These are phyloP conservation scores for Venusia cambrica DNA, from an alignment of 2,888 invertebrate species.

Conservation along the genomic window DNA sequence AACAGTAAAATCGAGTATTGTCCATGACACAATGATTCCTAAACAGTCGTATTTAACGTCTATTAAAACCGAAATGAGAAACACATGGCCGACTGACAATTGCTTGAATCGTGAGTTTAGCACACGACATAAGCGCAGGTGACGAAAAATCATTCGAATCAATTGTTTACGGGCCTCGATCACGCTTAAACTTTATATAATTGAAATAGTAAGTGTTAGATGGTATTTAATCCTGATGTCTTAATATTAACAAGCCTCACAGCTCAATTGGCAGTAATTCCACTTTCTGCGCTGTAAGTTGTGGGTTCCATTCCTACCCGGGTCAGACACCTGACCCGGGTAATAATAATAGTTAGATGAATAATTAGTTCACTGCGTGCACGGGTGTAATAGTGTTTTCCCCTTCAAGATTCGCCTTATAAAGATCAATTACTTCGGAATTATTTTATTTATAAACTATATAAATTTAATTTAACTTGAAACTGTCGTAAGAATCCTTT, in stretches of 20 bases:
- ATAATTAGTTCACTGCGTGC: no score
- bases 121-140: conserved; percentile 43
- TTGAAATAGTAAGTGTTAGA: conserved; percentile 33
- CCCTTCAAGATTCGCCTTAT: no score
- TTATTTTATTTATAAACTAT: no score
- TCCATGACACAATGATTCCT: conserved; percentile 21
- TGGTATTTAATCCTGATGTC: conserved; percentile 28
- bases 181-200: conserved; percentile 35
- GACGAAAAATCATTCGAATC: conserved; percentile 50
- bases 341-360: no score
- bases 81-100: conserved; percentile 37
- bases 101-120: conserved; percentile 45
- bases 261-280: no score
- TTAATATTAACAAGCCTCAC: conserved; percentile 24
- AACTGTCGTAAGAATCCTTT: no score
- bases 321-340: no score
- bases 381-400: no score
- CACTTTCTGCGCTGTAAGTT: no score
- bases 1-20: conserved; percentile 14
- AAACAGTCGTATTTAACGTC: conserved; percentile 40
- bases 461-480: no score
- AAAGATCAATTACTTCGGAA: no score
- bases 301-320: no score
- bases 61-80: conserved; percentile 39
- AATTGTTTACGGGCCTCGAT: conserved; percentile 44